Conservation (phyloP, 2,888 invertebrate species). For the Himalopsyche anomala region DNA sequence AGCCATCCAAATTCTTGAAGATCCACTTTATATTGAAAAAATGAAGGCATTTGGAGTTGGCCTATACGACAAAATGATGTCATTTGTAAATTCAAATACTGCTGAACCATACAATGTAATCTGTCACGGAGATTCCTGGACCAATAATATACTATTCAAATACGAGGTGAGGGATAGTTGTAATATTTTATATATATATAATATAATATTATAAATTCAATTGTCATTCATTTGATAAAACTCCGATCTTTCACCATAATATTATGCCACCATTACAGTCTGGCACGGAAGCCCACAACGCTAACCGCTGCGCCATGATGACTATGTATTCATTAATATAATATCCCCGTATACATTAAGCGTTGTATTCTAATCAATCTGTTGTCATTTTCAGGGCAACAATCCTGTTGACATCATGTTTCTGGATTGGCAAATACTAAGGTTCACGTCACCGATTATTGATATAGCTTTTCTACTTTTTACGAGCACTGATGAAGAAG, state of each 20-base stretch:
- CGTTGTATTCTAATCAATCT: background rate
- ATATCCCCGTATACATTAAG: background rate
- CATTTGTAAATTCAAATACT: background rate
- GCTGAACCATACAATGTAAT: conserved; percentile 52
- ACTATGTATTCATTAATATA: no score
- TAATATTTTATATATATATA: no score
- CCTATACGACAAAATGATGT: conserved; percentile 38
- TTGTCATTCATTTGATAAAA: no score
- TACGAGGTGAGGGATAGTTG: conserved; percentile 53
- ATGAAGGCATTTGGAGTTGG: conserved; percentile 45
- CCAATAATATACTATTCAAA: conserved; percentile 60
- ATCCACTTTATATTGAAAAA: conserved; percentile 41
- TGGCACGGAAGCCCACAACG: no score
- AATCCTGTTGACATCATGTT: conserved; percentile 52
- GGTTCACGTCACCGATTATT: conserved; percentile 57
- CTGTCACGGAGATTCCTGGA: conserved; percentile 63
- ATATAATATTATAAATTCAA: no score
- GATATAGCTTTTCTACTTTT: conserved; percentile 61
- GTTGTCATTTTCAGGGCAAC: conserved; percentile 54
- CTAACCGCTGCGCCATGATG: no score
- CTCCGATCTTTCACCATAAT: no score
- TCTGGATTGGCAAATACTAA: conserved; percentile 62
- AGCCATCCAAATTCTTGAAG: conserved; percentile 38
- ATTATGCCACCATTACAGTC: no score
- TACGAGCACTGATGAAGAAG: conserved; percentile 54